phyloP scores from a whole-genome alignment of 2,888 invertebrate species.

The Microplitis manilae region DNA sequence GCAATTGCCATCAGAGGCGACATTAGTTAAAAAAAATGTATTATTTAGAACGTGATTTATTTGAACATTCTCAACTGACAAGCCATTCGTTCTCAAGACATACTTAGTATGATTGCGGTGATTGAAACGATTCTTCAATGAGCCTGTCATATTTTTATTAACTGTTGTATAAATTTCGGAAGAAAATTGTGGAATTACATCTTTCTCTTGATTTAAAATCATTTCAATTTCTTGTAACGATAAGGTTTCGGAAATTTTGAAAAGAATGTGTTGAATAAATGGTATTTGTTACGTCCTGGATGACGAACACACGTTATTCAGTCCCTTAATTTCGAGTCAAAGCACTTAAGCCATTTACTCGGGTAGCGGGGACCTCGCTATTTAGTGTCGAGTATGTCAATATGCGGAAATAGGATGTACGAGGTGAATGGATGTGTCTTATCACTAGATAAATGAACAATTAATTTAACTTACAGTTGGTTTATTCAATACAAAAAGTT shows the following conservation, averaged over 20 bases:
- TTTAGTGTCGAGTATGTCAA: no score
- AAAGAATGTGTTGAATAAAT: background rate
- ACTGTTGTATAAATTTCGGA: background rate
- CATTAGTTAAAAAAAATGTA: background rate
- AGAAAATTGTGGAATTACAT: background rate
- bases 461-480: no score
- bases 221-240: background rate
- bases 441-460: no score
- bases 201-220: background rate
- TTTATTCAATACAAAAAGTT: no score
- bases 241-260: background rate
- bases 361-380: no score
- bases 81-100: background rate
- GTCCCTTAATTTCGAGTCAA: no score
- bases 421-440: no score
- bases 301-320: no score
- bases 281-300: no score
- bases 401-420: no score
- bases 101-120: background rate
- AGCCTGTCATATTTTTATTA: background rate
- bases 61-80: background rate
- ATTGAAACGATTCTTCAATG: background rate
- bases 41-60: background rate
- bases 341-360: no score
- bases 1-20: background rate